phyloP scores from a whole-genome alignment of 2,888 invertebrate species.

The Cistogaster globosa region DNA sequence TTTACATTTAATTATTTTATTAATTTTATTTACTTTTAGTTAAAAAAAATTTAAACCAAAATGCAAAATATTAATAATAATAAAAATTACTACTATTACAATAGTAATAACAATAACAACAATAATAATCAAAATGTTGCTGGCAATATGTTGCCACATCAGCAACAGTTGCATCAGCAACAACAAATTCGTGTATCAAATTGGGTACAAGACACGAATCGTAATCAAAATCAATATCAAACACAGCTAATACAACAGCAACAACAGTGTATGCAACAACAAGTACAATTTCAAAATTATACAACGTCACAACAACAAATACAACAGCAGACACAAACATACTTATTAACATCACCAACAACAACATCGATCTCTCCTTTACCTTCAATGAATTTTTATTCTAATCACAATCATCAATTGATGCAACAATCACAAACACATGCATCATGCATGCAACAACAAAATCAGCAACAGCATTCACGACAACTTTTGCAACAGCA shows the following conservation, averaged over 20 bases:
- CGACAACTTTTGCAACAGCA: constrained; percentile 65
- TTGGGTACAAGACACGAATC: constrained; percentile 64
- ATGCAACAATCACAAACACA: constrained; percentile 53
- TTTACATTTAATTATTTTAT: background rate
- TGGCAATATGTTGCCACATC: constrained; percentile 63
- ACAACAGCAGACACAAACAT: constrained; percentile 41
- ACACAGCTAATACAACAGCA: constrained; percentile 53
- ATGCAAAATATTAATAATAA: constrained; percentile 71
- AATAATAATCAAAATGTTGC: constrained; percentile 61
- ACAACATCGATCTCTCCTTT: constrained; percentile 71
- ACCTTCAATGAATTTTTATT: constrained; percentile 69
- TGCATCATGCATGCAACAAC: constrained; percentile 46
- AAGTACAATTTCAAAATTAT: constrained; percentile 68
- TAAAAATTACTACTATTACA: constrained; percentile 70
- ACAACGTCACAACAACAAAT: constrained; percentile 68
- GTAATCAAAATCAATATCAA: constrained; percentile 59
- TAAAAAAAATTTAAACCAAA: constrained; percentile 58
- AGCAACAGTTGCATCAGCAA: constrained; percentile 65
- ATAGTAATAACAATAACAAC: constrained; percentile 25
- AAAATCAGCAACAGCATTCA: constrained; percentile 43
- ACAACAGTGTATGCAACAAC: constrained; percentile 54
- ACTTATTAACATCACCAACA: constrained; percentile 68
- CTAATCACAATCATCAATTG: constrained; percentile 57
- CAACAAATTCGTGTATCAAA: constrained; percentile 64
- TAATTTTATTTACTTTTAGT: constrained; percentile 36